These are phyloP conservation scores for Pseudoatta argentina DNA, from an alignment of 1,140 invertebrate genomes.

Conservation along the genomic window DNA sequence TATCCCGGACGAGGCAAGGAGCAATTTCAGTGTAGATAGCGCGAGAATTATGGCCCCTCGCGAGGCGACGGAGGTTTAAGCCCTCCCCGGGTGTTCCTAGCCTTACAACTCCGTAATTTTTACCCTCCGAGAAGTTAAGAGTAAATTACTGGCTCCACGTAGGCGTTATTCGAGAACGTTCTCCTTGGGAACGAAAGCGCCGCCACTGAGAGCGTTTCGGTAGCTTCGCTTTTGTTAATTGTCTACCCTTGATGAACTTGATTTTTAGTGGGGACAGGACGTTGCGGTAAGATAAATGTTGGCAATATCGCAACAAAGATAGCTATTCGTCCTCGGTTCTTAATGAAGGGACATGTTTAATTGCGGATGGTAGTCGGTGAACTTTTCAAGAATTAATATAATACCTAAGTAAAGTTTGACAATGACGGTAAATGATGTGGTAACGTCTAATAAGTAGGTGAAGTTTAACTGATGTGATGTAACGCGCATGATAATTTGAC, in stretches of 20 bases:
- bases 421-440: neutral
- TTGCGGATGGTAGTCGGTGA: neutral
- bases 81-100: constrained; percentile 73
- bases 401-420: constrained; percentile 24
- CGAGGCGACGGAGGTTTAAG: constrained; percentile 75
- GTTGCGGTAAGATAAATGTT: constrained; percentile 65
- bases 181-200: constrained; percentile 36
- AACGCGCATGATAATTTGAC: neutral
- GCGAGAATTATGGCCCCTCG: constrained; percentile 82
- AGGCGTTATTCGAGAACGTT: constrained; percentile 75
- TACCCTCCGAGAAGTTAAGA: constrained; percentile 84
- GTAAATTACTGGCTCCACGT: constrained; percentile 84
- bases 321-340: constrained; percentile 61
- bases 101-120: constrained; percentile 85
- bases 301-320: constrained; percentile 71
- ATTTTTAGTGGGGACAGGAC: constrained; percentile 66
- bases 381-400: constrained; percentile 35
- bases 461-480: neutral
- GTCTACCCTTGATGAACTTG: constrained; percentile 74
- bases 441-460: neutral
- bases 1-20: constrained; percentile 68
- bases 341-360: constrained; percentile 17
- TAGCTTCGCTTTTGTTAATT: constrained; percentile 71
- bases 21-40: constrained; percentile 83
- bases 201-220: constrained; percentile 39